Base-by-base conservation (phyloP, 2,888 invertebrate species). In the Heliconius ethilla region DNA sequence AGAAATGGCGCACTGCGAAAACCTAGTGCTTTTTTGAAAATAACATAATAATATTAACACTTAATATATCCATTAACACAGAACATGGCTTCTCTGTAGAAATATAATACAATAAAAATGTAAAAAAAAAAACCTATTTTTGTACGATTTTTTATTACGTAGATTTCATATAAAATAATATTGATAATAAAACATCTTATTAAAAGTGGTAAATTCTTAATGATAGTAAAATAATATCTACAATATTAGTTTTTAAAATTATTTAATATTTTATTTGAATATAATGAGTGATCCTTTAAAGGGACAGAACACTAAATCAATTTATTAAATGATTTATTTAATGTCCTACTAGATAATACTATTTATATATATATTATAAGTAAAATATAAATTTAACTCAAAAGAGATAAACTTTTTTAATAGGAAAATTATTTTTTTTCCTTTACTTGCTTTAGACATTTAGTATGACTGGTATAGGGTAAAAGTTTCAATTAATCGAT, bases 11-110 rank as follows among this genome's bases (percentile, higher is more conserved):
- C 63, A 74, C 63, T 63, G 74, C 62, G 75, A 79, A 87, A 90
- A 92, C 93, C 93, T 90, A 87, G 88, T 93, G 94, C 94, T 93
- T 92, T 88, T 86, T 91, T 91, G 91, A 93, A 93, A 91, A 85
- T 84, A 83, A 86, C 79, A 70, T 70, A 70, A 55, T 72, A 55
- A 55, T 72, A 55, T 59, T 72, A 72, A 89, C 89, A 86, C 85
- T 86, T 86, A 88, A 86, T 79, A 86, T 91, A 86, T 91, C 93
- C 94, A 93, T 92, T 92, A 88, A 94, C 87, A 91, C 93, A 89
- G 88, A 93, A 93, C 92, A 92, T 91, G 84, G 83, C 89, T 90
- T 90, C 89, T 87, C 82, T 76, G 25, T 45, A 40, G 62, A 73
- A 73, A 62, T n/a, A 40, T 25, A n/a, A 25, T 0, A 63, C 13